Evolutionary conservation across 2,113 vertebrate genomes (phyloP), one percentile per base, ranked within the genome.

Genomic region (Vireo altiloquus): DNA sequence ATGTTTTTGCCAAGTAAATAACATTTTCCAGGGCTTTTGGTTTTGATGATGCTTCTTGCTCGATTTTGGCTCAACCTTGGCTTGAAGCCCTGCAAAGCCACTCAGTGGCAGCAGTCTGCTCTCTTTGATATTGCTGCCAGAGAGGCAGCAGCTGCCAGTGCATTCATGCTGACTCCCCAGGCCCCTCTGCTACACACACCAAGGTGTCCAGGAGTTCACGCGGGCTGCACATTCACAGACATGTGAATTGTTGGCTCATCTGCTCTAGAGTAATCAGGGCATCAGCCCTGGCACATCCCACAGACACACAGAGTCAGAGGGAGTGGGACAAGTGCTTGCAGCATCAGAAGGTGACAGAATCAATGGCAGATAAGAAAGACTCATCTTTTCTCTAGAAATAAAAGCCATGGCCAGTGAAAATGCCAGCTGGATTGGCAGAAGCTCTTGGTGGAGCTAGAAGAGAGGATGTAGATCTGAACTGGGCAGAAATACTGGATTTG

Each of bases 61-160:
- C 87, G 44, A 75, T 91, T 93, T 85, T 0, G 0, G 56, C 65
- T 90, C 93, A 79, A 14, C 49, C n/a, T 87, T 95, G 94, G 93
- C 91, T 65, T 35, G 75, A 86, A 66, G 71, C 84, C 81, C 82
- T 91, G 78, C 59, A 64, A 79, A 87, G 81, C 44, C 65, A 44
- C 57, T 87, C 24, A 30, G 75, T 60, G 80, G 81, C 82, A 95
- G 81, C 96, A 89, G 66, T 21, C 87, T 89, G 77, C 61, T 93
- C 57, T 68, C 87, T 94, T 91, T 94, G 83, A 89, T 87, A 42
- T 1, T 12, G 44, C 57, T 93, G 94, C 95, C 96, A 96, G 87
- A 63, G 42, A 69, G 50, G 56, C 9, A 13, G 84, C 81, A 92
- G 69, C 87, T 96, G 95, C 56, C 87, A 81, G 57, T 85, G 82